Evolutionary conservation across 2,888 invertebrate genomes (phyloP), one percentile per base, ranked within the genome.

Genomic region (Ypsolopha scabrella): DNA sequence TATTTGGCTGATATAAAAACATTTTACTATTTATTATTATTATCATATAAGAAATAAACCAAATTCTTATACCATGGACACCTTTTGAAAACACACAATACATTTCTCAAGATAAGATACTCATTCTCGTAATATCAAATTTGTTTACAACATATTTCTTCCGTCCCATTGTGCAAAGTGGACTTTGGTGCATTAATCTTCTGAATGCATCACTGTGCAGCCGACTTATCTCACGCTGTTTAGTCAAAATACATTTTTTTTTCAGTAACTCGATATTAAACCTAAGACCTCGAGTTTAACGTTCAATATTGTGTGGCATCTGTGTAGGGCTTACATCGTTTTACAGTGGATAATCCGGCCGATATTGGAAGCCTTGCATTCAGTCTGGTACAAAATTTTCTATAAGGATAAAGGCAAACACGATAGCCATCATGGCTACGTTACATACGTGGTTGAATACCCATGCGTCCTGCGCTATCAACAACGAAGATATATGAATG

Each of bases 361-460:
- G 68, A 73, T 71, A 72, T 76, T 73, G 68, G 63, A 66, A 60
- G 53, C 78, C 79, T 68, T 71, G 85, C 85, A 83, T 82, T 79
- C 85, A 77, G 73, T 72, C 77, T 75, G 75, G 82, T 83, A 81
- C 80, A 82, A 82, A 83, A 82, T 83, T 83, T 83, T 85, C 81
- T 85, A 85, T 85, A 83, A 85, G 82, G 79, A 83, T 85, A 83
- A 83, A 82, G 82, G 83, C 82, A 82, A 85, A 85, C 83, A 83
- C 80, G 86, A 82, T 85, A 78, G 73, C 77, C 76, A 79, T 82
- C 77, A 75, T 65, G 73, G 70, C 77, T 72, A 75, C 79, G 78
- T 77, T 75, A 69, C 68, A 63, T 75, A 69, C 68, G 64, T 70
- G 58, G 68, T 64, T 57, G 57, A 58, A 60, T 57, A 53, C 53